These are phyloP conservation scores for Astatoreochromis straeleni DNA, from an alignment of 2,113 vertebrate genomes.

Conservation along the genomic window DNA sequence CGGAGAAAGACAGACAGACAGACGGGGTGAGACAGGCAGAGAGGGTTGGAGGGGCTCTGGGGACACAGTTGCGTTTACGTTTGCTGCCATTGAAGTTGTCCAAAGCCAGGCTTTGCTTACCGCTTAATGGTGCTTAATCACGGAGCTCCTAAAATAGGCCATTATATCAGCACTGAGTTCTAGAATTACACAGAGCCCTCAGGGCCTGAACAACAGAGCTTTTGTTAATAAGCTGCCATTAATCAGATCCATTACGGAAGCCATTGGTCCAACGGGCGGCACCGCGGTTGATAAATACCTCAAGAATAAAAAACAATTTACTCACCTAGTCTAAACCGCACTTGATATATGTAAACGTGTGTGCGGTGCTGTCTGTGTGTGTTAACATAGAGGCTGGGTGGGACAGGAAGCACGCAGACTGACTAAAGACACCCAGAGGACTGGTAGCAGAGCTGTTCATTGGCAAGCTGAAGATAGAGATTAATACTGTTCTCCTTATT, in stretches of 20 bases:
- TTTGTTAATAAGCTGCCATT: constrained; percentile 74
- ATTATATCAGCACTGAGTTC: constrained; percentile 64
- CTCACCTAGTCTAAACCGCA: constrained; percentile 66
- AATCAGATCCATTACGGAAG: constrained; percentile 71
- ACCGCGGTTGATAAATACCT: constrained; percentile 64
- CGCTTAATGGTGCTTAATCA: constrained; percentile 73
- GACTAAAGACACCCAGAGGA: constrained; percentile 71
- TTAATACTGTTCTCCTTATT: constrained; percentile 41
- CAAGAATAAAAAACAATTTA: constrained; percentile 67
- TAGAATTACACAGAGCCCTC: constrained; percentile 59
- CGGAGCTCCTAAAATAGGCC: constrained; percentile 65
- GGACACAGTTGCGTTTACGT: constrained; percentile 58
- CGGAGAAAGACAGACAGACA: constrained; percentile 5
- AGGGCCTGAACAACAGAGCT: constrained; percentile 61
- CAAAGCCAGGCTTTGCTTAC: constrained; percentile 51
- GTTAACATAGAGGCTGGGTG: constrained; percentile 50
- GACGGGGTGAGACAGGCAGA: constrained; percentile 31
- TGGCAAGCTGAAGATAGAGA: constrained; percentile 21
- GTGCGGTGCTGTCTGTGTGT: constrained; percentile 16
- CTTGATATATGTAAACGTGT: constrained; percentile 7
- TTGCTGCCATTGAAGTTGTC: constrained; percentile 65
- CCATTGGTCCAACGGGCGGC: constrained; percentile 32
- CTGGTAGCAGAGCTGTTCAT: constrained; percentile 41
- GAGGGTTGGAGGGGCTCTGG: constrained; percentile 54
- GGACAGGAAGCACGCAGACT: constrained; percentile 67